Evolutionary conservation across 1,140 invertebrate species (phyloP), one percentile per base, ranked within the genome.

Genomic region (Dendroctonus valens): DNA sequence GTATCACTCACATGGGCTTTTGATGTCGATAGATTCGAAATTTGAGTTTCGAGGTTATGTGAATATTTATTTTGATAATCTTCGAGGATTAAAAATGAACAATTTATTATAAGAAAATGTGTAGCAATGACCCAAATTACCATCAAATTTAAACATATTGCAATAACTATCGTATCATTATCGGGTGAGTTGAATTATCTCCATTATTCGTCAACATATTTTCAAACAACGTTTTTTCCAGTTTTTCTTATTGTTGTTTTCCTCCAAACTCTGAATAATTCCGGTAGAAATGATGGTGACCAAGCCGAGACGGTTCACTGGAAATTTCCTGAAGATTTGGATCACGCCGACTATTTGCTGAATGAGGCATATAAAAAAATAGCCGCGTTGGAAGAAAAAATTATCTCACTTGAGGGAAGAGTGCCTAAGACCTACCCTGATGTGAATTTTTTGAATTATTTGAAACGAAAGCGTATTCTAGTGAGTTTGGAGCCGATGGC

Each of bases 381-480:
- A 65, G 78, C 81, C 50, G 81, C 87, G 38, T 74, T 94, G 48
- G 89, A 92, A 78, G 83, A 85, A 14, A 90, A 90, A 80, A 77
- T 94, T 0, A 80, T 83, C 40, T 79, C 84, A 26, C 77, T 94
- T 49, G 91, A 93, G 76, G 82, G 83, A 37, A 82, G 85, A 72
- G 83, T 90, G 48, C 88, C 90, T 5, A 93, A 94, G 74, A 89
- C 87, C 69, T 97, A 91, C 81, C 93, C 92, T n/a, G 87, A 91
- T 74, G 93, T 97, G 0, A 91, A 91, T 77, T 95, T 93, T 78
- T 79, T 95, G 7, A 93, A 92, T 72, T 96, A 96, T 77, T 91
- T 93, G 75, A 89, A 92, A 72, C 84, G 94, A 64, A 96, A 94
- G 78, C 83, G 94, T 66, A 96, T 98, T 72, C 80, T 97, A 77